Percentiles rank a stretch among this genome's conserved stretches.
Evolutionary conservation across 35 echinoderm and acorn worm genomes (phyloP).

Genomic region (Patiria miniata): DNA sequence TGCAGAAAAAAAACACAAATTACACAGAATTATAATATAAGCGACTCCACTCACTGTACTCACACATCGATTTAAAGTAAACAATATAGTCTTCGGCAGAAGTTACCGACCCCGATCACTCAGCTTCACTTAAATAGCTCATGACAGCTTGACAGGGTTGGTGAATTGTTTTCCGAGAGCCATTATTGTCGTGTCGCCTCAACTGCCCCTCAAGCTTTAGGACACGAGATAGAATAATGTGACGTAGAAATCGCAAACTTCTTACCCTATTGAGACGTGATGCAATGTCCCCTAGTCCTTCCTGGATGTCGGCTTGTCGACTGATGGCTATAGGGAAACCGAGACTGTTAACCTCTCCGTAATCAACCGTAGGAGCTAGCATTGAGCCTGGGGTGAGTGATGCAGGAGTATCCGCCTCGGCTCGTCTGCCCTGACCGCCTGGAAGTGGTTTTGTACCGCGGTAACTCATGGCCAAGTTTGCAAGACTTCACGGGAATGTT

Average conservation of each 20-base stretch:
- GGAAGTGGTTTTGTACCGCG: not conserved
- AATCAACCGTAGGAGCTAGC: not conserved
- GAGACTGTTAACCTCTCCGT: not conserved
- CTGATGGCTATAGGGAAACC: not conserved
- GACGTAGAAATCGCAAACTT: no score
- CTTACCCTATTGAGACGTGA: constrained; percentile 14
- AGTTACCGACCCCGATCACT: no score
- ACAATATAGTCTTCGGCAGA: no score
- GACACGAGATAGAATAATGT: no score
- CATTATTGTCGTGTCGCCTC: no score
- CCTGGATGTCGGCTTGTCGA: not conserved
- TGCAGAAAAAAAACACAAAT: not conserved
- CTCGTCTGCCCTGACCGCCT: not conserved
- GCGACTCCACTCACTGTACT: no score
- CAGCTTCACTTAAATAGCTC: no score
- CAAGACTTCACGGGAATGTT: no score
- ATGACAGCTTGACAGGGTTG: no score
- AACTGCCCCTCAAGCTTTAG: no score
- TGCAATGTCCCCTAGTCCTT: not conserved
- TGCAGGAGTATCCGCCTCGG: not conserved
- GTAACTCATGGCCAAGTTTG: constrained; percentile 4
- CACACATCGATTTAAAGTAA: no score
- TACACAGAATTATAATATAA: not conserved
- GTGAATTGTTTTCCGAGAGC: no score
- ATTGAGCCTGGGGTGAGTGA: not conserved